Conservation (phyloP, 1,140 invertebrate genomes). For the Heliconius hewitsoni region DNA sequence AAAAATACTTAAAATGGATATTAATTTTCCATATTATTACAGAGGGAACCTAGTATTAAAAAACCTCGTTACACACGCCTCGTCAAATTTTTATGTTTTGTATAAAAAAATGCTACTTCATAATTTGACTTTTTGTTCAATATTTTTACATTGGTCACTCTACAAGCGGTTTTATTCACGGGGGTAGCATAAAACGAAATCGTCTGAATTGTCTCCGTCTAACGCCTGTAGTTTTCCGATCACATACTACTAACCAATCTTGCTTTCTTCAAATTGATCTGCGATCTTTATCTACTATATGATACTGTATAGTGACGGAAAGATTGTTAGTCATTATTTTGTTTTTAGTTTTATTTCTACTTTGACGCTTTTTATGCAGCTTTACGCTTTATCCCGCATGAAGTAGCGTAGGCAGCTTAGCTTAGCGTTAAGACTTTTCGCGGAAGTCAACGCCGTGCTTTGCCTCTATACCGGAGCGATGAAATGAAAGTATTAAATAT, state of each 20-base stretch:
- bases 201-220: conserved; percentile 44
- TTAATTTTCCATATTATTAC: too few species aligned
- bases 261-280: conserved; percentile 28
- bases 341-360: too few species aligned
- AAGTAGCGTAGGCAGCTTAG: neutral
- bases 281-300: conserved; percentile 16
- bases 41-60: neutral
- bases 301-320: neutral
- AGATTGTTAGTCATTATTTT: neutral
- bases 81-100: too few species aligned
- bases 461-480: neutral
- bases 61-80: too few species aligned
- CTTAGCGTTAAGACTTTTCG: neutral
- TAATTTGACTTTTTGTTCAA: too few species aligned
- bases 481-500: too few species aligned
- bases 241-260: conserved; percentile 43
- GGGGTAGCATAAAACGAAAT: conserved; percentile 47
- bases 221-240: conserved; percentile 45
- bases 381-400: neutral
- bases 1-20: too few species aligned
- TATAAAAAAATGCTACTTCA: too few species aligned
- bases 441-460: neutral
- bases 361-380: neutral
- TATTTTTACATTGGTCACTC: neutral
- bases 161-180: conserved; percentile 29